Conservation (phyloP, 2,888 invertebrate genomes). For the Cheiracanthium punctorium region DNA sequence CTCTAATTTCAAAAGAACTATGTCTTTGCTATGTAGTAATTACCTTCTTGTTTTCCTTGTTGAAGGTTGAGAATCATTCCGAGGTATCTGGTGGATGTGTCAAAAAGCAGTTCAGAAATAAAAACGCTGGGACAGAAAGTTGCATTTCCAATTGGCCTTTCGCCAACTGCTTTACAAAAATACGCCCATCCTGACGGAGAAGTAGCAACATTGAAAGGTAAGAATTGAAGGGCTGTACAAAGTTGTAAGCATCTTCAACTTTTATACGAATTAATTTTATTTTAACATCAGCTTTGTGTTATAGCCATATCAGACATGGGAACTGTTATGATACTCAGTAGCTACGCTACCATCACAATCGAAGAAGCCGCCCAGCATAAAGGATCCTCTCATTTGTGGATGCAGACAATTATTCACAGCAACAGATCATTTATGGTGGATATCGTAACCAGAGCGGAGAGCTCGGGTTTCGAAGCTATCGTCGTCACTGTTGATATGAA, state of each 20-base stretch:
- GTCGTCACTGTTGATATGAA: conserved; percentile 94
- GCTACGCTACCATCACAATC: conserved; percentile 89
- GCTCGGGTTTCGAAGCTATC: conserved; percentile 88
- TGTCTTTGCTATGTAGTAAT: no score
- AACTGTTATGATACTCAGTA: conserved; percentile 88
- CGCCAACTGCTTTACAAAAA: conserved; percentile 28
- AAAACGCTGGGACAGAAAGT: no score
- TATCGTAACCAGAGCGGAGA: conserved; percentile 86
- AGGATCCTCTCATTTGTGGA: conserved; percentile 96
- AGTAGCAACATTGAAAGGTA: conserved; percentile 30
- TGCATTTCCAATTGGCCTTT: conserved; percentile 37
- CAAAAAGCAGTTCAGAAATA: background rate
- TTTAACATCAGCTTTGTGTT: background rate
- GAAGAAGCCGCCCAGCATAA: conserved; percentile 89
- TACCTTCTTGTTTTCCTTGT: no score
- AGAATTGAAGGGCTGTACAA: background rate
- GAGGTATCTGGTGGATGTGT: no score
- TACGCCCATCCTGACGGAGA: conserved; percentile 36
- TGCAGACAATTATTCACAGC: conserved; percentile 90
- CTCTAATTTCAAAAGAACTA: no score
- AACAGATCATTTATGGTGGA: conserved; percentile 83
- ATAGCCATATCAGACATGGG: conserved; percentile 85
- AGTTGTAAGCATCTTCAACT: no score
- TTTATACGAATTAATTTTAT: no score
- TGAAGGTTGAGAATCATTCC: no score